Base-by-base conservation (phyloP, 1,140 invertebrate genomes). In the Drosophila murphyi region DNA sequence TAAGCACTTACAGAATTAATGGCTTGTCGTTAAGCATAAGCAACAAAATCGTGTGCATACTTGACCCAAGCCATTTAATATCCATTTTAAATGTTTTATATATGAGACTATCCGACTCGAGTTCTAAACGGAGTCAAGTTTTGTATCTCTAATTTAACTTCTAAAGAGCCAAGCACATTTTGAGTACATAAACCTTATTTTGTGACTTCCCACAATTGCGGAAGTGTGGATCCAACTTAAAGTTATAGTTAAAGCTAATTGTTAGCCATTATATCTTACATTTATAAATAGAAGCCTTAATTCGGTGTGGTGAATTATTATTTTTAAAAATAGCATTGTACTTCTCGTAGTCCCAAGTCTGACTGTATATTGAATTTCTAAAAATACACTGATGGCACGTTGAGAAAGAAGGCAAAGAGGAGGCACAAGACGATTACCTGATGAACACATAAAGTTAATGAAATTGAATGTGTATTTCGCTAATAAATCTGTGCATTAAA, bases 51-150 rank as follows among this genome's bases (percentile, higher is more conserved):
- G 76, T 78, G 76, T 60, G 65, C 76, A 73, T 72, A 86, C 82
- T 86, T 86, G 82, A 86, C 82, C 80, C 82, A 82, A 75, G 68
- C 59, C 61, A 59, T 76, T 47, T 45, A 2, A 39, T 59, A 37
- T 12, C 57, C 47, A 56, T 69, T 62, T 59, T 55, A 70, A 61
- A 52, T 48, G 50, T 32, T 20, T 20, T 37, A 50, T 62, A 31
- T 35, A 55, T 54, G 62, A 51, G 34, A 29, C 28, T 63, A 12
- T 12, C 7, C 39, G 10, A 31, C 47, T 37, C 48, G 45, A 28
- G 51, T 69, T 73, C 71, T 73, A 57, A 70, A 32, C 51, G 35
- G 12, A 69, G 48, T 47, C 31, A 41, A 35, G 7, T 54, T 31
- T 57, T 29, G n/a, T 28, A 10, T 10, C 7, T 45, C 29, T 45